Conservation (phyloP, 1,140 invertebrate species). For the Tribolium madens region DNA sequence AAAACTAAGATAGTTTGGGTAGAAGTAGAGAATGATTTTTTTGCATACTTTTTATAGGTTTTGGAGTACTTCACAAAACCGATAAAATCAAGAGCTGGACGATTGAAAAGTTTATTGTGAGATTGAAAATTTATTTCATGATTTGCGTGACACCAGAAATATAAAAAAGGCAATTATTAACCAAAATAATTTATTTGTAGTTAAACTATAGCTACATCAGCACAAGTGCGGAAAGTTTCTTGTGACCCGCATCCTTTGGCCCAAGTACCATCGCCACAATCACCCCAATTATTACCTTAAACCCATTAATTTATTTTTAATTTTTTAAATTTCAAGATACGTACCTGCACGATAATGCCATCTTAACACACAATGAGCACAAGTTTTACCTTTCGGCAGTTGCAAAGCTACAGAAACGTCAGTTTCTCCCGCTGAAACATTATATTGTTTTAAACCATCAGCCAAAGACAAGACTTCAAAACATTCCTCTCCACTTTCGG, state of each 20-base stretch:
- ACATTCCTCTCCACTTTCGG: conserved; percentile 71
- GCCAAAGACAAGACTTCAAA: conserved; percentile 69
- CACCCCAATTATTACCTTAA: conserved; percentile 71
- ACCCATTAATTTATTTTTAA: conserved; percentile 23
- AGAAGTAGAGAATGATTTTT: not conserved
- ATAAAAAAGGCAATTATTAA: not conserved
- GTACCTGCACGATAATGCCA: conserved; percentile 74
- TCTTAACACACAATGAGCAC: conserved; percentile 74
- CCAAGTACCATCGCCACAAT: conserved; percentile 65
- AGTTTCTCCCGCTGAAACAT: conserved; percentile 55
- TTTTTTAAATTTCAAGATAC: not conserved
- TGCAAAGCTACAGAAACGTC: conserved; percentile 62
- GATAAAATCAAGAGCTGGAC: not conserved
- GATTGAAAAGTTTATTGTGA: not conserved
- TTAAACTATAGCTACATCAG: conserved; percentile 73
- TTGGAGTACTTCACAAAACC: not conserved
- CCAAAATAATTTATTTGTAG: not conserved
- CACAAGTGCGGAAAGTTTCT: conserved; percentile 77
- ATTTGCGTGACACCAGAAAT: not conserved
- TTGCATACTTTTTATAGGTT: not conserved
- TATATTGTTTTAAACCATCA: conserved; percentile 64
- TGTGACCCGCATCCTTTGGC: conserved; percentile 74
- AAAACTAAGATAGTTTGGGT: not conserved
- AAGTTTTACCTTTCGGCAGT: conserved; percentile 70
- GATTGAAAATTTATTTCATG: not conserved